A percentile compares a stretch with the other conserved stretches of the same genome.
phyloP scores from a whole-genome alignment of 1,140 invertebrate species.

The Drosophila prosaltans region DNA sequence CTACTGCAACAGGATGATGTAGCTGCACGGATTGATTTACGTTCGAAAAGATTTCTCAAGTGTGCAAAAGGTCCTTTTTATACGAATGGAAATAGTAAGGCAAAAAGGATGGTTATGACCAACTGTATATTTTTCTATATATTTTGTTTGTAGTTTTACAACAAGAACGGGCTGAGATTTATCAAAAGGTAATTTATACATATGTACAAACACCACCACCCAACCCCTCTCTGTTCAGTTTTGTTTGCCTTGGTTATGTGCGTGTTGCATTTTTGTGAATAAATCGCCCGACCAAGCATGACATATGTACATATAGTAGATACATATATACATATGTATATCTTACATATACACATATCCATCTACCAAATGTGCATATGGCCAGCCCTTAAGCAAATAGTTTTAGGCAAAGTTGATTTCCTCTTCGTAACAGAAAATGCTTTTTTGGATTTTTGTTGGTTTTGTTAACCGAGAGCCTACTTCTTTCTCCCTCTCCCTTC shows the following conservation, averaged over 20 bases:
- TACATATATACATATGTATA: neutral
- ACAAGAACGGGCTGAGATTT: conserved; percentile 64
- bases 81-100: no score
- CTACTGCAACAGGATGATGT: conserved; percentile 59
- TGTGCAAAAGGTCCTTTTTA: conserved; percentile 37
- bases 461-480: neutral
- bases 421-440: neutral
- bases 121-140: conserved; percentile 67
- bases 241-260: conserved; percentile 45
- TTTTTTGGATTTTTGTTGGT: neutral
- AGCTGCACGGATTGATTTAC: conserved; percentile 82
- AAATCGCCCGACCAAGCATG: conserved; percentile 79
- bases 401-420: conserved; percentile 11
- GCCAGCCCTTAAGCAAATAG: conserved; percentile 8
- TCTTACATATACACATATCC: neutral
- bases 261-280: conserved; percentile 64
- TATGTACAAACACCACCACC: conserved; percentile 19
- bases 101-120: neutral
- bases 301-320: conserved; percentile 42
- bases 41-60: conserved; percentile 83
- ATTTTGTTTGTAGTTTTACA: conserved; percentile 42
- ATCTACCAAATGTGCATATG: neutral
- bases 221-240: conserved; percentile 39
- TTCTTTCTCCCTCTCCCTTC: no score
- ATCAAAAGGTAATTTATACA: conserved; percentile 83